A percentile compares a stretch with the other conserved stretches of the same genome.
Evolutionary conservation across 2,113 vertebrate species (phyloP).

Genomic region (Rhadina sibilatrix): DNA sequence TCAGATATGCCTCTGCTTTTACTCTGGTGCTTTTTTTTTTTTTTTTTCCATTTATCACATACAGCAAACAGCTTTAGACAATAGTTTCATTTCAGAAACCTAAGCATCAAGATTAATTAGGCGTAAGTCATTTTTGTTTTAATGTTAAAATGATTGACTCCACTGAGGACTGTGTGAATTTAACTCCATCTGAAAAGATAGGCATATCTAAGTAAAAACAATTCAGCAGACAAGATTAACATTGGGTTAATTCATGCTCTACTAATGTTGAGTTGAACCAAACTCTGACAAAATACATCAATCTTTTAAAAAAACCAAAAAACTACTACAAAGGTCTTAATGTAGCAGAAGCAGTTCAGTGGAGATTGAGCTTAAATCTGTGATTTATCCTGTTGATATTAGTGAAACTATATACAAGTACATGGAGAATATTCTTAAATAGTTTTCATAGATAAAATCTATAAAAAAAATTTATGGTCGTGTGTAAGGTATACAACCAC

Average conservation of each 20-base stretch:
- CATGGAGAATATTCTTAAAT: not conserved
- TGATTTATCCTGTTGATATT: not conserved
- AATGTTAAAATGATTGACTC: not conserved
- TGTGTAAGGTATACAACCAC: not conserved
- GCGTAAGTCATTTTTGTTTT: not conserved
- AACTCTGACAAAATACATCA: not conserved
- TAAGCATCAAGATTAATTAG: not conserved
- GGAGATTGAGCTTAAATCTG: not conserved
- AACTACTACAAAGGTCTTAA: not conserved
- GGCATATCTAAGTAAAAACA: not conserved
- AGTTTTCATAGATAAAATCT: not conserved
- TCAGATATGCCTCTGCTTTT: not conserved
- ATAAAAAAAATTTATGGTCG: fast-evolving
- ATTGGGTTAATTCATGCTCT: not conserved
- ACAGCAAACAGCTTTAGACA: not conserved
- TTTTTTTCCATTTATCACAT: not conserved
- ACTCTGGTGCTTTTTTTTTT: not conserved
- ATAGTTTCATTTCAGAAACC: not conserved
- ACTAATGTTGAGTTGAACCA: not conserved
- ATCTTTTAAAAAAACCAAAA: not conserved
- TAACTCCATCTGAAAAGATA: not conserved
- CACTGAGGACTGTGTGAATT: not conserved
- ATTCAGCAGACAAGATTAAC: not conserved
- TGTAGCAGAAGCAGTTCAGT: not conserved
- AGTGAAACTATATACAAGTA: not conserved